Conservation (phyloP, 2,888 invertebrate genomes). For the Rotaria sp. region DNA sequence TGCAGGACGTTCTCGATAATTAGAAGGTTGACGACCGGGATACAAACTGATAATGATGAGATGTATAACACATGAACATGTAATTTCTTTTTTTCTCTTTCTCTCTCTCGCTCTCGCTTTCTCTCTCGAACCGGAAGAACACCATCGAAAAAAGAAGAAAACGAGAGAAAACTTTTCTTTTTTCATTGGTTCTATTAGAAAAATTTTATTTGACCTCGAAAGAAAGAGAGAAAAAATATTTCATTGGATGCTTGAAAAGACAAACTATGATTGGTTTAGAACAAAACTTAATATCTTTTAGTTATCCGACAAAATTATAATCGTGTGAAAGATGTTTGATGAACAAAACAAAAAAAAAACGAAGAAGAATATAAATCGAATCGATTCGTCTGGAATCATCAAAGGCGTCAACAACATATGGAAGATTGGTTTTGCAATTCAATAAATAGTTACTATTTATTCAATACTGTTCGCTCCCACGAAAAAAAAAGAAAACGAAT, state of each 20-base stretch:
- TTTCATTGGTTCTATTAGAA: background rate
- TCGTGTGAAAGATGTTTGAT: background rate
- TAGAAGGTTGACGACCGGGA: background rate
- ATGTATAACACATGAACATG: background rate
- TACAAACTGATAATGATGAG: slow-evolving; percentile 1
- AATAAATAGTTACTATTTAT: background rate
- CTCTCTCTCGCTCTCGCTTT: no score
- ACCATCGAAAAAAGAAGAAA: background rate
- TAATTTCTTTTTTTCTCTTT: background rate
- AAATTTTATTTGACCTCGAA: background rate
- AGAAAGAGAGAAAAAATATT: background rate
- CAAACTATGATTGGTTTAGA: background rate
- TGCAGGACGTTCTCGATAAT: background rate
- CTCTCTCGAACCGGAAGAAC: background rate
- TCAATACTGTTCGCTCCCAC: background rate
- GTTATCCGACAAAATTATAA: background rate
- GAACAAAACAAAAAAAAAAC: background rate
- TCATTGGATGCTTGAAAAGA: background rate
- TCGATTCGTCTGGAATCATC: background rate
- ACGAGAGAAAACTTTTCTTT: background rate
- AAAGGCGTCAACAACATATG: background rate
- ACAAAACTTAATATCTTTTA: background rate
- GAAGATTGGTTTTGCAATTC: background rate
- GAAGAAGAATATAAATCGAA: background rate
- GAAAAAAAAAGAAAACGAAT: background rate